Evolutionary conservation across 2,113 vertebrate genomes (phyloP).

Genomic region (Tichodroma muraria): DNA sequence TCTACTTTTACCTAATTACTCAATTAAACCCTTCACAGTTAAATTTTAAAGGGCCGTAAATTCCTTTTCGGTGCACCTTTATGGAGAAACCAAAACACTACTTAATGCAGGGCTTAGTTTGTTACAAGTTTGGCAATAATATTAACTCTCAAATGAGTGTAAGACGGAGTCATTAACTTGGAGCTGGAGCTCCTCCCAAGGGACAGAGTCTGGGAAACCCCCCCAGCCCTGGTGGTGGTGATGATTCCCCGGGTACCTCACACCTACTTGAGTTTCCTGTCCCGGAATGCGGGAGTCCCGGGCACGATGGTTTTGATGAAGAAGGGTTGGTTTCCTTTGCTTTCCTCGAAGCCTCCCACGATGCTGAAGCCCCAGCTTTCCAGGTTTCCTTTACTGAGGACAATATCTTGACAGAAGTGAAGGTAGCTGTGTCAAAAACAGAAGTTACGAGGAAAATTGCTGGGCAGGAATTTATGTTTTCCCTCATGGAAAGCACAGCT

Average conservation of each 20-base stretch:
- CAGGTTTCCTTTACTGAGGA: constrained; percentile 82
- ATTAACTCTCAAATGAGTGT: background rate
- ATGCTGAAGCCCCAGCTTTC: constrained; percentile 97
- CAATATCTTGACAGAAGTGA: constrained; percentile 88
- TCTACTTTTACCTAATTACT: background rate
- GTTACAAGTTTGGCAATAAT: background rate
- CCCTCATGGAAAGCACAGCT: background rate
- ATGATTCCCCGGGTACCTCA: background rate
- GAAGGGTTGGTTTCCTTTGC: constrained; percentile 87
- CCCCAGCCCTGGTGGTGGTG: rapidly evolving
- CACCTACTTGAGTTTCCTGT: constrained; percentile 86
- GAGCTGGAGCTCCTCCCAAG: background rate
- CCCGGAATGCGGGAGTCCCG: constrained; percentile 85
- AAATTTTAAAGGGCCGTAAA: background rate
- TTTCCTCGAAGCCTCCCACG: constrained; percentile 89
- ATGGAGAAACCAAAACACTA: background rate
- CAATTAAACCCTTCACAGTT: background rate
- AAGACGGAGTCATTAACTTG: background rate
- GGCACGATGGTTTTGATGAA: constrained; percentile 96
- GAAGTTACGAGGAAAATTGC: background rate
- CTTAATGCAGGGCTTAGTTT: background rate
- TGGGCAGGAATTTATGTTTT: background rate
- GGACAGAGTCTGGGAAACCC: background rate
- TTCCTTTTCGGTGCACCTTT: background rate
- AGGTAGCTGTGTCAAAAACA: constrained; percentile 70